Base-by-base conservation (phyloP, 2,888 invertebrate genomes). In the Lithophane socia region DNA sequence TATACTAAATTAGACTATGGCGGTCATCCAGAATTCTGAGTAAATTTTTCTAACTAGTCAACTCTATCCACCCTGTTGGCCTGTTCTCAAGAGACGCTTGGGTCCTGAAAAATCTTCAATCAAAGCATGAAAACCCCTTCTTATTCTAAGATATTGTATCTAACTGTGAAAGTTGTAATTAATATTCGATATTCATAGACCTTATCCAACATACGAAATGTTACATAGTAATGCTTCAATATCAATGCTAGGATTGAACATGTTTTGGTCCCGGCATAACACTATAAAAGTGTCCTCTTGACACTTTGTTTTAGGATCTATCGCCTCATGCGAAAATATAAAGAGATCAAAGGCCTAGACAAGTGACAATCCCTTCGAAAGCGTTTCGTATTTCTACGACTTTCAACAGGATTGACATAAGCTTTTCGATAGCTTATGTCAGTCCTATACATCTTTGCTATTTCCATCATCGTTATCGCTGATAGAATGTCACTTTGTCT, bases 1-100 rank as follows among this genome's bases (percentile, higher is more conserved):
- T 85, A 88, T 47, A 78, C 86, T 89, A 89, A 81, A 85, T 83
- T 87, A 89, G 69, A 73, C 80, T 86, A 86, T 63, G 79, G 80
- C 80, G 63, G 9, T 73, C 86, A 84, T 67, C 85, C 88, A 88
- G 84, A 87, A 81, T 75, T 83, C 87, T 37, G 69, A 81, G 68
- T 85, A 81, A 80, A 64, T 77, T 86, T 86, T 76, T 64, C 87
- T 87, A 87, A 47, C 74, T 87, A 82, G 74, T 73, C 72, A 78
- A 44, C 65, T 67, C 56, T 74, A 73, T 56, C 61, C 77, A 85
- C 86, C 86, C 86, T 85, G 86, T 86, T 74, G 58, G 49, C 84
- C 71, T 83, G 24, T 58, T 52, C 67, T 37, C 29, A 52, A 61
- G 58, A 69, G 56, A 64, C n/a, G 42, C 10, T 63, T 49, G 42